phyloP scores from a whole-genome alignment of 2,113 vertebrate genomes.

The Eidolon helvum region DNA sequence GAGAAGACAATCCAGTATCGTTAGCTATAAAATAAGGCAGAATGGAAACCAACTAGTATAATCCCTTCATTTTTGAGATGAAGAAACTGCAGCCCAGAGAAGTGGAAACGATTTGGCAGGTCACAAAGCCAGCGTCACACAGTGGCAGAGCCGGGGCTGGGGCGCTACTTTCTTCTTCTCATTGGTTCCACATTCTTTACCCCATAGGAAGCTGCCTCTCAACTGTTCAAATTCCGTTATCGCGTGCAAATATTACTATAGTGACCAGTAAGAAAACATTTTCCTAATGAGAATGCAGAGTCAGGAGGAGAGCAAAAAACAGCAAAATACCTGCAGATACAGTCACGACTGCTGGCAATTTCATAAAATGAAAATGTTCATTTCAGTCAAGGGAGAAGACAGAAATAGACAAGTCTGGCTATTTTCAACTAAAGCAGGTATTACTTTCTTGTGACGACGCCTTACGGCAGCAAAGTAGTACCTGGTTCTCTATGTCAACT shows the following conservation, averaged over 20 bases:
- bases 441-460: background rate
- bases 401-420: background rate
- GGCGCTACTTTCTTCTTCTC: background rate
- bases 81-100: conserved; percentile 10
- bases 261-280: background rate
- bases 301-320: background rate
- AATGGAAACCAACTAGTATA: background rate
- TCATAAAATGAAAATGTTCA: background rate
- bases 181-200: background rate
- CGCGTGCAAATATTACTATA: background rate
- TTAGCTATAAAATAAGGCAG: background rate
- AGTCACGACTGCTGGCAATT: background rate
- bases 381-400: background rate
- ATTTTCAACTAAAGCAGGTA: conserved; percentile 28
- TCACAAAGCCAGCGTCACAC: background rate
- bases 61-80: background rate
- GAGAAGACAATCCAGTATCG: background rate
- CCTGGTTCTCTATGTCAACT: background rate
- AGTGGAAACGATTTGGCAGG: background rate
- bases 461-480: background rate
- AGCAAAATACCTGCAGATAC: background rate
- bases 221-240: background rate
- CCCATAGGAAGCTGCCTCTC: conserved; percentile 37
- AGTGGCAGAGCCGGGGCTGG: background rate
- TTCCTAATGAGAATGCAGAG: conserved; percentile 5